Base-by-base conservation (phyloP, 2,888 invertebrate species). In the Drosophila macrospina region DNA sequence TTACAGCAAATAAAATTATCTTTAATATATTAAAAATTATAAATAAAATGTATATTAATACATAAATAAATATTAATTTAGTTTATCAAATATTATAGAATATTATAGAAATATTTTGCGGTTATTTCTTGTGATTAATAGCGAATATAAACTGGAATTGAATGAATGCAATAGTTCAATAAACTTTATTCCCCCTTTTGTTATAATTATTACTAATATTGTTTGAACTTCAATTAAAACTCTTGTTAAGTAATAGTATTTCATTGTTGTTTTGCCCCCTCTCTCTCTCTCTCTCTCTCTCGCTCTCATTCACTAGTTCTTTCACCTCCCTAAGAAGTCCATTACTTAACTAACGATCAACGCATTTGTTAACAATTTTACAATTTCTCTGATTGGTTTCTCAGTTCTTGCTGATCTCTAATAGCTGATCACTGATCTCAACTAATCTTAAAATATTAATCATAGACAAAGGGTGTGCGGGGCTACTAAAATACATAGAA, bases 401-500 rank as follows among this genome's bases (percentile, higher is more conserved):
- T 42, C 62, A 36, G n/a, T 24, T 47, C 50, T 36, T 24, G 36
- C 51, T 59, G n/a, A n/a, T n/a, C n/a, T n/a, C n/a, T n/a, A n/a
- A n/a, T n/a, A n/a, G n/a, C n/a, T n/a, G n/a, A n/a, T n/a, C 50
- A 67, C 56, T 57, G 62, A 71, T 80, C 77, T 65, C n/a, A 55
- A 72, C 60, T 84, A 78, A 85, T 85, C 82, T 72, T 41, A 5
- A 37, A 61, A 52, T 80, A 52, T 55, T 80, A 72, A 84, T 87
- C 85, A 78, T 37, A 45, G 55, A 50, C 82, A 67, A n/a, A n/a
- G n/a, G 62, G 68, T 84, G 81, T 67, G 37, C 51, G 42, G 39
- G 20, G n/a, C 20, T 32, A 13, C 11, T 20, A 11, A 15, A 15
- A 15, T 44, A 32, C 32, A 42, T 42, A 24, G 26, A 44, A 34